Conservation (phyloP, 2,113 vertebrate species). For the Ellobius talpinus region DNA sequence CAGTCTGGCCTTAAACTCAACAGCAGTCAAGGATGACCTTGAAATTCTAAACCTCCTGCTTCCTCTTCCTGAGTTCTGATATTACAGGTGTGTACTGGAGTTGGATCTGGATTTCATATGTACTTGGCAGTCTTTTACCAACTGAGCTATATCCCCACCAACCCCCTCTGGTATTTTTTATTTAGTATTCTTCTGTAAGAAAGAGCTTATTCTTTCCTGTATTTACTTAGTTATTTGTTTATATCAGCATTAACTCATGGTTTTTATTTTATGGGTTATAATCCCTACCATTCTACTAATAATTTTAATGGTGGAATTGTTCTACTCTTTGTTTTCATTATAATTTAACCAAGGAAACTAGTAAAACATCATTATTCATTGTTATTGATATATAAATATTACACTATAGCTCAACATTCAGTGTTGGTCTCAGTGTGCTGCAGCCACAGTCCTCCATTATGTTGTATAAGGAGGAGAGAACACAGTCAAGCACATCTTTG, state of each 20-base stretch:
- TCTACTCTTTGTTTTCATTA: not conserved
- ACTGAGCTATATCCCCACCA: not conserved
- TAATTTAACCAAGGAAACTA: not conserved
- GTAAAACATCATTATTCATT: not conserved
- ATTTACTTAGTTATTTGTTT: not conserved
- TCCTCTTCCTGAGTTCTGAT: not conserved
- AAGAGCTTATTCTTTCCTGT: not conserved
- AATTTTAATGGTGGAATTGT: not conserved
- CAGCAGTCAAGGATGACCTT: not conserved
- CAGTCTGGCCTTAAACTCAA: not conserved
- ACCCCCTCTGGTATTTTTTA: not conserved
- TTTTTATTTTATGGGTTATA: not conserved
- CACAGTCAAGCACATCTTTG: conserved; percentile 67
- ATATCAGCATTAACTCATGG: not conserved
- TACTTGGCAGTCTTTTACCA: not conserved
- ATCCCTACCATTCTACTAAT: not conserved
- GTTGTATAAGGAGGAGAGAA: conserved; percentile 3
- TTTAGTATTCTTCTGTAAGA: not conserved
- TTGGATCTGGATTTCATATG: not conserved
- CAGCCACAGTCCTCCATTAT: conserved; percentile 1
- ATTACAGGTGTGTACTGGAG: not conserved
- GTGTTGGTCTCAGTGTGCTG: not conserved
- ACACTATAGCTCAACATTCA: not conserved
- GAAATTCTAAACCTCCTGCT: not conserved
- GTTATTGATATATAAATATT: not conserved